Evolutionary conservation across 2,888 invertebrate species (phyloP).

Genomic region (Dermolepida albohirtum): DNA sequence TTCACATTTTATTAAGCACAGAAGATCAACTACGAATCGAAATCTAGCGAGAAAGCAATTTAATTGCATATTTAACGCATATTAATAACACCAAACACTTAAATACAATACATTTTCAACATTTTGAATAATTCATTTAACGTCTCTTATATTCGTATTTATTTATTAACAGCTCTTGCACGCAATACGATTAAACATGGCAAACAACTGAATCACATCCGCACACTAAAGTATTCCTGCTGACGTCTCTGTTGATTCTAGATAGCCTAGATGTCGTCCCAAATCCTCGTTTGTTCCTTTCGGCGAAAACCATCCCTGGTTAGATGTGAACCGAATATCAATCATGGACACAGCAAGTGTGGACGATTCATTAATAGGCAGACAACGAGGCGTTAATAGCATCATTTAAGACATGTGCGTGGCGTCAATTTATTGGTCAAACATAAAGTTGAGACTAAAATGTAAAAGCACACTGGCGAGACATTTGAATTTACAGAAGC

Average conservation of each 20-base stretch:
- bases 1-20: too few relatives aligned
- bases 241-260: neutral
- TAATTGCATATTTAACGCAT: too few relatives aligned
- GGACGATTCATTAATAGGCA: slow-evolving; percentile 1
- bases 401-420: neutral
- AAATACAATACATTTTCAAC: too few relatives aligned
- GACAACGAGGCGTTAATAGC: neutral
- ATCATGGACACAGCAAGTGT: neutral
- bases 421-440: too few relatives aligned
- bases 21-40: too few relatives aligned
- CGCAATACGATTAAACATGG: neutral
- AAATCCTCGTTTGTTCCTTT: neutral
- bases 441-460: too few relatives aligned
- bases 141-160: too few relatives aligned
- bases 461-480: too few relatives aligned
- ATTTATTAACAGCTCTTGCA: neutral
- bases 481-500: too few relatives aligned
- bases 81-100: too few relatives aligned
- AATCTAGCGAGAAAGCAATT: too few relatives aligned
- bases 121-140: too few relatives aligned
- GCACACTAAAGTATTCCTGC: neutral
- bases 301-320: neutral
- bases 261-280: neutral
- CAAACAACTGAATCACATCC: slow-evolving; percentile 12
- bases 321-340: neutral